Percentiles rank a stretch among this genome's conserved stretches.
phyloP scores from a whole-genome alignment of 2,888 invertebrate species.

The Catocala nupta region DNA sequence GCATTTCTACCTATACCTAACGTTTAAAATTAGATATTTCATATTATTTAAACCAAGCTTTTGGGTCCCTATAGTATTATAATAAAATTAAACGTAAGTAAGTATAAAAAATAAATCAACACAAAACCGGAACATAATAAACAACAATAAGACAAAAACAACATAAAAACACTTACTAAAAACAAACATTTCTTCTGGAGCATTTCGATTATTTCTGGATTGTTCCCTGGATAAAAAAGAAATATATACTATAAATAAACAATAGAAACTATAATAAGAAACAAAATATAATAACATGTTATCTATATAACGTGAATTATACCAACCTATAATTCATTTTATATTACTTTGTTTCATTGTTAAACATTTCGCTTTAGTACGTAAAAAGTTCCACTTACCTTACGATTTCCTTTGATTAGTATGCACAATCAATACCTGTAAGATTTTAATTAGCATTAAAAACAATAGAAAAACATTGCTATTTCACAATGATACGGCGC shows the following conservation, averaged over 20 bases:
- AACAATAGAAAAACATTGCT: constrained; percentile 26
- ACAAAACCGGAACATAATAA: not conserved
- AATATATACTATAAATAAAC: constrained; percentile 4
- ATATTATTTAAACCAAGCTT: too few relatives aligned
- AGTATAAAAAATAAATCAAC: not conserved
- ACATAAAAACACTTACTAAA: constrained; percentile 30
- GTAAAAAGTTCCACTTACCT: constrained; percentile 26
- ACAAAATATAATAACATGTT: not conserved
- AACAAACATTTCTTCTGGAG: constrained; percentile 16
- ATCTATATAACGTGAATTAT: too few relatives aligned
- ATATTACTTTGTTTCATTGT: not conserved
- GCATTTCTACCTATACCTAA: too few relatives aligned
- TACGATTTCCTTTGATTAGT: constrained; percentile 10
- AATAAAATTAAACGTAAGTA: too few relatives aligned
- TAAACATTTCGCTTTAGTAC: not conserved
- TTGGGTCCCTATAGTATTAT: too few relatives aligned
- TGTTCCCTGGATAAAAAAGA: constrained; percentile 27
- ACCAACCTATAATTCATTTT: not conserved
- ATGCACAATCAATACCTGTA: constrained; percentile 34
- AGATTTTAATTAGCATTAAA: constrained; percentile 20
- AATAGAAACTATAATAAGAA: constrained; percentile 13
- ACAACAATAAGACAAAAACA: not conserved
- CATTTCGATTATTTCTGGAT: constrained; percentile 21
- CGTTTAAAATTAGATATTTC: too few relatives aligned
- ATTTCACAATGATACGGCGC: constrained; percentile 9